Evolutionary conservation across 2,888 invertebrate genomes (phyloP), one percentile per base, ranked within the genome.

Genomic region (Helobdella robusta): DNA sequence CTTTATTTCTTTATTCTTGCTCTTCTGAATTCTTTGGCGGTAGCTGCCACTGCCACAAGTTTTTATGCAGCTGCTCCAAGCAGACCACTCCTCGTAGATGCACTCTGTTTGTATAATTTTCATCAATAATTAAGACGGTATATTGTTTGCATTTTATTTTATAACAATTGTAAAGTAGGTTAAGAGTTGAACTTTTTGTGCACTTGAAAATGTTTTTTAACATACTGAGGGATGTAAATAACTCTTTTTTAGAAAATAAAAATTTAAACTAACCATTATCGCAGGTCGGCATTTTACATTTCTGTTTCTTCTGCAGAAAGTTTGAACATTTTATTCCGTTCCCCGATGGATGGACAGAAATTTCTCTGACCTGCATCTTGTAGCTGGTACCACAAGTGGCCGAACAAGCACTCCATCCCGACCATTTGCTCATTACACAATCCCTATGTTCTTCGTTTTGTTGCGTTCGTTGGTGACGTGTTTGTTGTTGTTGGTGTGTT

Each of bases 371-470:
- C 60, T 64, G 65, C 44, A 58, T 54, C 23, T 62, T 67, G 48
- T 61, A 68, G 2, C 64, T 50, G 15, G 81, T 75, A 32, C 91
- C 92, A 79, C 92, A 92, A 23, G 85, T 82, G 3, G 85, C 87
- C 74, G 86, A 89, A 79, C 93, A 93, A 0, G 84, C 82, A 32
- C 87, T 85, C 91, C 91, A 93, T 59, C 85, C 84, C 34, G 88
- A 84, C 92, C 92, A 93, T 52, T 84, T 83, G 1, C 67, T 64
- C 28, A 70, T 64, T 54, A 50, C 59, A 59, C 70, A 70, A 60
- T 68, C 67, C n/a, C n/a, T 23, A 32, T 36, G 20, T 36, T 56
- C 56, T 25, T 56, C 56, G 30, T 56, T 3, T 4, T 5, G 23
- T 25, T 56, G n/a, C 6, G 18, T 8, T 56, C n/a, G n/a, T n/a